Percentiles rank a stretch among this genome's conserved stretches.
These are phyloP conservation scores for Callinectes sapidus DNA, from an alignment of 2,888 invertebrate genomes.

Conservation along the genomic window DNA sequence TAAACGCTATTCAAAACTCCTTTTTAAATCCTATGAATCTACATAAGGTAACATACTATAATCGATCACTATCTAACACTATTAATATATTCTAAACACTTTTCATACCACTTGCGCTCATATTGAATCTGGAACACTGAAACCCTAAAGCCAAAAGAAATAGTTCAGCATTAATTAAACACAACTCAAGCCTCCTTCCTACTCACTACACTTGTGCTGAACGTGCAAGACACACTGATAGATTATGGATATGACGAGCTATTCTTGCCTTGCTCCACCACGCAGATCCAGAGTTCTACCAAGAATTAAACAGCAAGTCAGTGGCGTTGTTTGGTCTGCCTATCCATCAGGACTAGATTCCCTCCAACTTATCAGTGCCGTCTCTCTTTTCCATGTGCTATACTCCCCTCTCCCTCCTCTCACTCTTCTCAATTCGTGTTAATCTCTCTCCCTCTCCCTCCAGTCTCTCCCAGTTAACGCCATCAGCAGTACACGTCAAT, in stretches of 20 bases:
- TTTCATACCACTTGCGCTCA: neutral
- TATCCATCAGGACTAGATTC: neutral
- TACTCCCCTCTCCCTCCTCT: neutral
- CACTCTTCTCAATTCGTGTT: neutral
- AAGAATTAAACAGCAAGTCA: neutral
- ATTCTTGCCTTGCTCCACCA: neutral
- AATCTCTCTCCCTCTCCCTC: neutral
- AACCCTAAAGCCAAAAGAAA: neutral
- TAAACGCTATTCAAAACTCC: too few relatives aligned
- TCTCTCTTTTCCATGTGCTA: neutral
- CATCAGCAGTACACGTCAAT: neutral
- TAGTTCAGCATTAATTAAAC: neutral
- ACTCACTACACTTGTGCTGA: neutral
- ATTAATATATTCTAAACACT: neutral
- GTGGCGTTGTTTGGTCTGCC: neutral
- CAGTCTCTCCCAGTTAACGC: neutral
- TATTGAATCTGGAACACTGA: neutral
- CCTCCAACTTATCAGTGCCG: neutral
- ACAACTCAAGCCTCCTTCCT: neutral
- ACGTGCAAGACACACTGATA: neutral
- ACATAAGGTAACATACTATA: too few relatives aligned
- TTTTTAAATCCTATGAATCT: too few relatives aligned
- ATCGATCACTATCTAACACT: too few relatives aligned
- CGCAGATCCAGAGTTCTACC: neutral
- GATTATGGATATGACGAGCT: neutral